Evolutionary conservation across 2,888 invertebrate genomes (phyloP).

Genomic region (Caenorhabditis plicata): DNA sequence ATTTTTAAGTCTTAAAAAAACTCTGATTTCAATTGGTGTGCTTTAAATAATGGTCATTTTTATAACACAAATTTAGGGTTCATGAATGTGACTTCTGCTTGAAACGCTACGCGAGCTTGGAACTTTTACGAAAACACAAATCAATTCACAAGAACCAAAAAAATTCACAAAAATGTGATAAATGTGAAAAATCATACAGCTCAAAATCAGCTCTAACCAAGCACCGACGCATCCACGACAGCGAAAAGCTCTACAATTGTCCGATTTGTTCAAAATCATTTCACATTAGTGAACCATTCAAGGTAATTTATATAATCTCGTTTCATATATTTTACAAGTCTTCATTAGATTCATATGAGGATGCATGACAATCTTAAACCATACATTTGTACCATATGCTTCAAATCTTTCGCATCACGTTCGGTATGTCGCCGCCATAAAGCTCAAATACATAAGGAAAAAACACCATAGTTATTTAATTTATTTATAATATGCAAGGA

Average conservation of each 20-base stretch:
- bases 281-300: constrained; percentile 37
- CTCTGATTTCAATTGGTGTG: too few species aligned
- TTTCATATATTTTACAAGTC: background rate
- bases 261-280: constrained; percentile 23
- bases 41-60: constrained; percentile 1
- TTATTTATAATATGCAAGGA: background rate
- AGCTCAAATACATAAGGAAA: background rate
- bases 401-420: constrained; percentile 30
- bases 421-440: constrained; percentile 26
- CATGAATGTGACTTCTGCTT: constrained; percentile 15
- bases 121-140: constrained; percentile 28
- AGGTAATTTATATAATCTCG: constrained; percentile 10
- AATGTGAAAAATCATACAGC: constrained; percentile 28
- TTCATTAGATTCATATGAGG: constrained; percentile 15
- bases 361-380: constrained; percentile 35
- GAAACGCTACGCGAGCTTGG: constrained; percentile 13
- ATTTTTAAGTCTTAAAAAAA: background rate
- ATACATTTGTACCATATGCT: constrained; percentile 31
- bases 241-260: constrained; percentile 18
- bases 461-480: background rate
- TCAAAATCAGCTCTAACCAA: constrained; percentile 19
- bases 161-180: constrained; percentile 22
- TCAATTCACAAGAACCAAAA: constrained; percentile 22
- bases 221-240: constrained; percentile 20
- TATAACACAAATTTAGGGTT: constrained; percentile 6